Evolutionary conservation across 2,888 invertebrate species (phyloP), one percentile per base, ranked within the genome.

Genomic region (Pimpla rufipes): DNA sequence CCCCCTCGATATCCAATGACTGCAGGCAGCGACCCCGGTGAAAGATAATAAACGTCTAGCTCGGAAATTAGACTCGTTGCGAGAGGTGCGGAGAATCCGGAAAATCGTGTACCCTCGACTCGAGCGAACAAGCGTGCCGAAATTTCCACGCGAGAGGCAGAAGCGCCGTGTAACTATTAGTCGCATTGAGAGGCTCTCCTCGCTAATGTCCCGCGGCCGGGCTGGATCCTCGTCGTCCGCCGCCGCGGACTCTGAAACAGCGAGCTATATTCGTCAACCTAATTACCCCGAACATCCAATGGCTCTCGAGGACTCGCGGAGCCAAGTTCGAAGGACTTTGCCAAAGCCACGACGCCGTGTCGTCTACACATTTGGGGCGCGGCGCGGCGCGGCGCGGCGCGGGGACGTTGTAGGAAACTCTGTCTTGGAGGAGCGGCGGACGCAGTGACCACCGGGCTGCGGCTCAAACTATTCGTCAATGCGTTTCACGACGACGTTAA

Each of bases 391-490:
- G 29, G 29, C 73, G 40, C 2, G 11, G 45, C n/a, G 55, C 18
- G 21, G 8, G 50, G 35, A 23, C 37, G 50, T 70, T 62, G 6
- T 50, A 29, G 35, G 70, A 70, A 71, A 66, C 57, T 76, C 40
- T 16, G n/a, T 5, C n/a, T n/a, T n/a, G n/a, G n/a, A n/a, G n/a
- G n/a, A 37, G 10, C 52, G 13, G 10, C n/a, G 57, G 67, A 57
- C 67, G 45, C 42, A 52, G 23, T 82, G 67, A 74, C 81, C 78
- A 42, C 35, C 16, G 6, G 7, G 62, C 37, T 45, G 59, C 21
- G 7, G 73, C 68, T 16, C 57, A 75, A 83, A 83, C 82, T 83
- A 79, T 79, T 82, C 62, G 55, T 13, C 35, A 74, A 81, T 59
- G 76, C 50, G 11, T 55, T 40, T 59, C 71, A 10, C 42, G 76